Base-by-base conservation (phyloP, 2,113 vertebrate species). In the Amphiprion ocellaris region DNA sequence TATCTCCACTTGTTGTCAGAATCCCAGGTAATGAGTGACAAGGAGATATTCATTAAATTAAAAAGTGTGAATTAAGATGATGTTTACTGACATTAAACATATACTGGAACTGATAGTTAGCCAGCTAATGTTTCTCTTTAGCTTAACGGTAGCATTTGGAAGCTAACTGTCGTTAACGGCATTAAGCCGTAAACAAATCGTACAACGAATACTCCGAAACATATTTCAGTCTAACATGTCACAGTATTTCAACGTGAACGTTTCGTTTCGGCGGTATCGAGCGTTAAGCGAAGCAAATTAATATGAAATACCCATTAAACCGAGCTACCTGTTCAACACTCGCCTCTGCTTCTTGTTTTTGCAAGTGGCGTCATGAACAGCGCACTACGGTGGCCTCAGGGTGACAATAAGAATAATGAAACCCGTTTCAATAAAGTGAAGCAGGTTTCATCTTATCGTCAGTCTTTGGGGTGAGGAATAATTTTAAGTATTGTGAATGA, bases 301-400 rank as follows among this genome's bases (percentile, higher is more conserved):
- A 2, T 10, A 10, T 24, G 9, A 5, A 17, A 3, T 12, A 2
- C n/a, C 0, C 37, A 5, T 26, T 21, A 4, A 23, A 39, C 26
- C 7, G 0, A n/a, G 21, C 11, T 69, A 65, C 68, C 62, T n/a
- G 1, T 10, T 23, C 0, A 2, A 71, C 55, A 49, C 53, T 17
- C 33, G 76, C 54, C 46, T 21, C 39, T 70, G 33, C 7, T 39
- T 5, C 58, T 86, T 93, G 89, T 91, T 90, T 78, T 92, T 75
- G 64, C 64, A 76, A 19, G 33, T 92, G 86, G 87, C 82, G 84
- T 92, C 79, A 84, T 7, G 0, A 0, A 0, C 1, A 9, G 28
- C 66, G 53, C 6, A 46, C 23, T 88, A 95, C 92, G 92, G 94
- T 91, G 87, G 89, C 92, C 84, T 50, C 17, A 7, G 0, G 0